phyloP scores from a whole-genome alignment of 2,888 invertebrate species.

The Latrodectus elegans region DNA sequence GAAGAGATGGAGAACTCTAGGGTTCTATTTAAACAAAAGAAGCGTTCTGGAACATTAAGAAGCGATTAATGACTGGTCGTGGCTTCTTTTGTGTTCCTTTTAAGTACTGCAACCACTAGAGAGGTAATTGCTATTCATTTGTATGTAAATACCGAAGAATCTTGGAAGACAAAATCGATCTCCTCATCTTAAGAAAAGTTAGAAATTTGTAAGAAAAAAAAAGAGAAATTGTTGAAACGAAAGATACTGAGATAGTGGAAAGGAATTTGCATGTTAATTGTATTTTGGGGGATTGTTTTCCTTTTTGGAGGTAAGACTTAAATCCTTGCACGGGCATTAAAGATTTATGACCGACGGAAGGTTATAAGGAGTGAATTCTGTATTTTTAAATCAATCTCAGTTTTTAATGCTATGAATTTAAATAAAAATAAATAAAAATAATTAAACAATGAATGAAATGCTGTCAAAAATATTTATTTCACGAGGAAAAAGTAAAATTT shows the following conservation, averaged over 20 bases:
- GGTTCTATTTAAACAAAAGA: neutral
- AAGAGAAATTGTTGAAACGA: neutral
- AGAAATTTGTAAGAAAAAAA: conserved; percentile 1
- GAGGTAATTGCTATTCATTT: conserved; percentile 64
- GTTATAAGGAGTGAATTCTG: neutral
- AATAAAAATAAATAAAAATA: too few relatives aligned
- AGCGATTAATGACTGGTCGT: conserved; percentile 38
- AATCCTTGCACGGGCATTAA: neutral
- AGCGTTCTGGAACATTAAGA: neutral
- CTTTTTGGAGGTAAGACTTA: conserved; percentile 25
- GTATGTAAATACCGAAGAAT: conserved; percentile 48
- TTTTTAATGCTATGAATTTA: too few relatives aligned
- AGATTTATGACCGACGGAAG: conserved; percentile 12
- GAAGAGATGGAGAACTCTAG: neutral
- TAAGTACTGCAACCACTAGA: conserved; percentile 8
- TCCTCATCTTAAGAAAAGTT: neutral
- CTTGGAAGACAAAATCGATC: conserved; percentile 34
- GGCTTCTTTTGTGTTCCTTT: conserved; percentile 22
- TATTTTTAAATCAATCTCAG: too few relatives aligned
- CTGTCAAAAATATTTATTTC: too few relatives aligned
- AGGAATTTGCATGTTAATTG: conserved; percentile 59
- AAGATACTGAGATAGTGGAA: conserved; percentile 7
- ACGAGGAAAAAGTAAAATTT: too few relatives aligned
- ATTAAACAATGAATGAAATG: too few relatives aligned
- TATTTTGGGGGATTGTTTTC: conserved; percentile 37